Base-by-base conservation (phyloP, 2,113 vertebrate genomes). In the Esox niger region DNA sequence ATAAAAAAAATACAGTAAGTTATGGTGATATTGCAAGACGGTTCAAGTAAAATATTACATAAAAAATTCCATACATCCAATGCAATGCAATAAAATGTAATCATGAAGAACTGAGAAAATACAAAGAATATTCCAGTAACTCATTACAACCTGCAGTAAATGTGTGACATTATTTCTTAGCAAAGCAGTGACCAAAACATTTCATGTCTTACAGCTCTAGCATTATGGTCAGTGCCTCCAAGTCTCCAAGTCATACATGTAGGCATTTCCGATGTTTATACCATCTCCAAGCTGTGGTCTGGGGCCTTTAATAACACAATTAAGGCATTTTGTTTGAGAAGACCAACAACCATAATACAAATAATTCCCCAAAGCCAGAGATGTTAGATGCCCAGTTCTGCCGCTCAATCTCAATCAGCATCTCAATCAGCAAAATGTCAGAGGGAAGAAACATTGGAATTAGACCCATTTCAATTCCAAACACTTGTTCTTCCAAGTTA, bases 381-480 rank as follows among this genome's bases (percentile, higher is more conserved):
- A 2, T 59, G 31, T 4, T 30, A 30, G 57, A 30, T 31, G 27
- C 29, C 27, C 57, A 31, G 29, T 59, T 59, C 0, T 29, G 26
- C 54, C 11, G 55, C 25, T 57, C 27, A 4, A 57, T 55, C 38
- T 66, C 23, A 57, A 46, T 58, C 66, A 68, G 58, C 55, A 68
- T n/a, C n/a, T n/a, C n/a, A n/a, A n/a, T n/a, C n/a, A 26, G 43
- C 23, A 27, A 61, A 61, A 35, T 20, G 25, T 27, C n/a, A 21
- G 38, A 43, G 38, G 38, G 15, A 43, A 43, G 17, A 43, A 17
- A 43, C 13, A 15, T 43, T 4, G 9, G 54, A 35, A 58, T 46
- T 4, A 31, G 13, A 62, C 23, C 31, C 33, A 55, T 60, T 66
- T 68, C 31, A 17, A 31, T 62, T 57, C 58, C 57, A 57, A 73